Evolutionary conservation across 2,113 vertebrate genomes (phyloP).

Genomic region (Elephas maximus): DNA sequence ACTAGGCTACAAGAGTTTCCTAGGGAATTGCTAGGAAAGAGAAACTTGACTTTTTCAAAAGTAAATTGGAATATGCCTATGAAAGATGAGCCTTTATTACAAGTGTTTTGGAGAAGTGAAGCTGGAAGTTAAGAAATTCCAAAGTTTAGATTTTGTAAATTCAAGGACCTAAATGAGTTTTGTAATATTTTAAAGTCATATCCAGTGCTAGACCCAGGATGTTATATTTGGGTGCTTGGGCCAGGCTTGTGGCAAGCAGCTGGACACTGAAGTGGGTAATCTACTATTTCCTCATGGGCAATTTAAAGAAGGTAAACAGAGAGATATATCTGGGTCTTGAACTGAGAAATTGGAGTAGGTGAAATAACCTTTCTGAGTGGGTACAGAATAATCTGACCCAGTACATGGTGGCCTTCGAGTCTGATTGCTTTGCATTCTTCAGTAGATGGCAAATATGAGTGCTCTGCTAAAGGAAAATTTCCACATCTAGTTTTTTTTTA

Average conservation of each 20-base stretch:
- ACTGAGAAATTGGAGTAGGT: constrained; percentile 26
- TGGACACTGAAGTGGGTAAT: too few species aligned
- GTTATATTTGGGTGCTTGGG: not conserved
- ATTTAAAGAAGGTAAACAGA: not conserved
- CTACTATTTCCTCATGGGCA: not conserved
- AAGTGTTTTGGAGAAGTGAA: constrained; percentile 29
- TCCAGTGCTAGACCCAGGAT: not conserved
- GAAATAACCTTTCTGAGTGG: not conserved
- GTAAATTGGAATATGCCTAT: not conserved
- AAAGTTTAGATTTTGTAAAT: constrained; percentile 39
- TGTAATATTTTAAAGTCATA: constrained; percentile 36
- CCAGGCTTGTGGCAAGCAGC: not conserved
- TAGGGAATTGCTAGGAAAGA: not conserved
- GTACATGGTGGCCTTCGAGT: not conserved
- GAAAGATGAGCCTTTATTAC: not conserved
- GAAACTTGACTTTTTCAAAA: constrained; percentile 9
- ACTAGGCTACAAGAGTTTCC: too few species aligned
- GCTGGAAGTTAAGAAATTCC: not conserved
- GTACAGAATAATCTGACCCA: not conserved
- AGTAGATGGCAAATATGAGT: not conserved
- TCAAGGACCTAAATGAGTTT: not conserved
- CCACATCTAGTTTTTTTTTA: not conserved
- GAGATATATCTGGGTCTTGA: not conserved
- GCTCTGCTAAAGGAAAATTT: not conserved
- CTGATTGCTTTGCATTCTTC: not conserved